Base-by-base conservation (phyloP, 2,888 invertebrate species). In the Erannis defoliaria region DNA sequence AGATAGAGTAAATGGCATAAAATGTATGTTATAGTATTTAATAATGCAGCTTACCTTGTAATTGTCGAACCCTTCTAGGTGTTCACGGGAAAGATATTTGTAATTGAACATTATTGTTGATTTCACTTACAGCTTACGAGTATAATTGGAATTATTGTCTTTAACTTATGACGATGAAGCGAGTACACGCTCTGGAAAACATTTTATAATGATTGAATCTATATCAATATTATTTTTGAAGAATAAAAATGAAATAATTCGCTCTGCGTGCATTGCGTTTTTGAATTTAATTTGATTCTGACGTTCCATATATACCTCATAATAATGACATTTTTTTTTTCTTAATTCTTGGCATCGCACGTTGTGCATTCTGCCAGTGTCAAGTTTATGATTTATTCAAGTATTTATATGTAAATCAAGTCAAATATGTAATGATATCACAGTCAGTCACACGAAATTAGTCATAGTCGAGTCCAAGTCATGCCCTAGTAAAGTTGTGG, bases 31-130 rank as follows among this genome's bases (percentile, higher is more conserved):
- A 64, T 49, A 14, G 14, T 4, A 19, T 55, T 26, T 26, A 26
- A 26, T 33, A 54, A 8, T 0, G 38, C 16, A 50, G 19, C 38
- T 70, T 85, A 92, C 98, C 96, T 98, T 98, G 85, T 99, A 99
- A 87, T 97, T 97, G 90, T 98, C 98, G 92, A 99, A 99, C 71
- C 99, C 99, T 82, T 95, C 94, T 62, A 99, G 95, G 83, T 98
- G 97, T 76, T 97, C 96, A 71, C 95, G 94, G 55, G 95, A 94
- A 69, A 99, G 94, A 90, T 99, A 99, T 86, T 97, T 95, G 76
- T 94, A 94, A 83, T 96, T 94, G 82, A 95, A 87, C 91, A 93
- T 92, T 82, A 83, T 89, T 65, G 71, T 69, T 66, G 66, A 68
- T 76, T 77, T 70, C 55, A 60, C 54, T 29, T 40, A 23, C n/a